Evolutionary conservation across 2,113 vertebrate genomes (phyloP).

Genomic region (Rhynchomys soricoides): DNA sequence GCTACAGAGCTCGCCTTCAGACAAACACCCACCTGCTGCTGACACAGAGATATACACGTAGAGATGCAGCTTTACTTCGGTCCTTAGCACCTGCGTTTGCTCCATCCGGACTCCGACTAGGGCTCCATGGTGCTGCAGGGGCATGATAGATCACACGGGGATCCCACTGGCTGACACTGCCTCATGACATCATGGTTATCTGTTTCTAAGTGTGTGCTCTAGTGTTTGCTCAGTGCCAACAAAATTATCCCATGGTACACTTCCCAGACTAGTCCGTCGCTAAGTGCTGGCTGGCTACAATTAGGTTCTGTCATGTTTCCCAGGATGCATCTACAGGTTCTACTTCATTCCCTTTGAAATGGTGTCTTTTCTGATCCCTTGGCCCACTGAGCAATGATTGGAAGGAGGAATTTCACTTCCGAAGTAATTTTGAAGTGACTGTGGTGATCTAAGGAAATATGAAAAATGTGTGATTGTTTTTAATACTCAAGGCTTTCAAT

Average conservation of each 20-base stretch:
- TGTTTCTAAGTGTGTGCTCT: background rate
- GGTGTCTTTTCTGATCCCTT: background rate
- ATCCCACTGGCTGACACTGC: too few species aligned
- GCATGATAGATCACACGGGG: too few species aligned
- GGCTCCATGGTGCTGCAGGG: background rate
- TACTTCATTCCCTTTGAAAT: background rate
- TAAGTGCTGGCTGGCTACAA: background rate
- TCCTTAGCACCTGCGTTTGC: background rate
- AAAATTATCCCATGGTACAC: background rate
- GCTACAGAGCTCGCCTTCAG: background rate
- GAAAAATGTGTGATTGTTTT: background rate
- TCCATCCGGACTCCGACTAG: background rate
- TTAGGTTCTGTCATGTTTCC: conserved; percentile 21
- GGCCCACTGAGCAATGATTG: background rate
- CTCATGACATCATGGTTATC: background rate
- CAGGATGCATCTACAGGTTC: background rate
- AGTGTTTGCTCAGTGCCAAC: background rate
- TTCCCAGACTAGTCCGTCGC: background rate
- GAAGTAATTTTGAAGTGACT: conserved; percentile 5
- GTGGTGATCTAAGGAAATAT: background rate
- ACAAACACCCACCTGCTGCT: background rate
- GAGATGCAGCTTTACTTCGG: background rate
- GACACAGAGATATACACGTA: background rate
- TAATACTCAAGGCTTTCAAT: background rate
- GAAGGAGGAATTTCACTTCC: background rate